Conservation (phyloP, 2,113 vertebrate genomes). For the Nerophis ophidion region DNA sequence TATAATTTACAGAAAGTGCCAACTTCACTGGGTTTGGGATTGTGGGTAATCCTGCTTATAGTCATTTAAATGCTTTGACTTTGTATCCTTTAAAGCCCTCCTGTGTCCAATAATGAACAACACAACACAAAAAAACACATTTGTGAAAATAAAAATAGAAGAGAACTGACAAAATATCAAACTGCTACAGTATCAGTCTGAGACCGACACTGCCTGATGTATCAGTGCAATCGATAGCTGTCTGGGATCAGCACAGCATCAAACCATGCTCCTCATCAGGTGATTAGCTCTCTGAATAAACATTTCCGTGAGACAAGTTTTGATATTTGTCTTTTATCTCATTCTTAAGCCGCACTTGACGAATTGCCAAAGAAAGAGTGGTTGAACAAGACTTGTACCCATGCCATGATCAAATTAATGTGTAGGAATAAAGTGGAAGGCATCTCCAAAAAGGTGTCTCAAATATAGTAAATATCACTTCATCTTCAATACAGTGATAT, state of each 20-base stretch:
- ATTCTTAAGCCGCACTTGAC: constrained; percentile 37
- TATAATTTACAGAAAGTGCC: too few relatives aligned
- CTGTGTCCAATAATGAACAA: too few relatives aligned
- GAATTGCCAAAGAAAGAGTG: constrained; percentile 17
- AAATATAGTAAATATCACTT: neutral
- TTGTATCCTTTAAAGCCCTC: too few relatives aligned
- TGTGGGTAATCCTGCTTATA: too few relatives aligned
- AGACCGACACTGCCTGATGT: too few relatives aligned
- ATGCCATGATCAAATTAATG: constrained; percentile 1
- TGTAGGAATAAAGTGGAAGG: constrained; percentile 14
- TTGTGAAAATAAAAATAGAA: too few relatives aligned
- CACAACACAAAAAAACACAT: too few relatives aligned
- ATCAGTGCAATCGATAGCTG: neutral
- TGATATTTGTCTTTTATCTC: constrained; percentile 10
- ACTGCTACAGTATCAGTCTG: too few relatives aligned
- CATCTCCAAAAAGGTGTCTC: neutral
- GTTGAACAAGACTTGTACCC: constrained; percentile 1
- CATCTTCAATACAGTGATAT: constrained; percentile 15
- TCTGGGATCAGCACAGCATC: neutral
- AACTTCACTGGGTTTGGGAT: too few relatives aligned
- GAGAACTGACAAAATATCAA: too few relatives aligned
- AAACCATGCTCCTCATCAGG: constrained; percentile 11
- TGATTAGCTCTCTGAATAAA: constrained; percentile 16
- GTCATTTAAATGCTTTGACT: too few relatives aligned
- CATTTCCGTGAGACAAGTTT: constrained; percentile 7